Evolutionary conservation across 1,140 invertebrate genomes (phyloP).

Genomic region (Palaemon carinicauda): DNA sequence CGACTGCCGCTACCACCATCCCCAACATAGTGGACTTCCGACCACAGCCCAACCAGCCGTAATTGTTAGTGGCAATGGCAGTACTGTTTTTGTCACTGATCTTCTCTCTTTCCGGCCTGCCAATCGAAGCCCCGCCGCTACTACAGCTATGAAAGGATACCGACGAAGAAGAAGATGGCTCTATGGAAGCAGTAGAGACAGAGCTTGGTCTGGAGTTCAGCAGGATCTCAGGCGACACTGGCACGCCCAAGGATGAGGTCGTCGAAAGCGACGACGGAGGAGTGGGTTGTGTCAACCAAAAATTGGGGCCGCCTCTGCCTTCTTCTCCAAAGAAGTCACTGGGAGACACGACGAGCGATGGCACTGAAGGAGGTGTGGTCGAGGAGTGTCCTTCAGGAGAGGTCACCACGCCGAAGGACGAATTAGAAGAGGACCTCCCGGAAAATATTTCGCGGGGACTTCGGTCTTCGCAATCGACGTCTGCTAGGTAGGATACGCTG

Average conservation of each 20-base stretch:
- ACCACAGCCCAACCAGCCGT: not conserved
- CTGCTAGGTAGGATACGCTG: not conserved
- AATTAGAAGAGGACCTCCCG: not conserved
- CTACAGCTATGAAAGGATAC: not conserved
- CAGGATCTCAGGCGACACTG: too few relatives aligned
- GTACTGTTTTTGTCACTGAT: not conserved
- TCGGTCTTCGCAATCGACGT: not conserved
- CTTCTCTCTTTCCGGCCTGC: not conserved
- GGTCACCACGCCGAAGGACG: not conserved
- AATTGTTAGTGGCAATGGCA: too few relatives aligned
- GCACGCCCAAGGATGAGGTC: too few relatives aligned
- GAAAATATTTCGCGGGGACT: not conserved
- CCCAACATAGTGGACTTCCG: slow-evolving; percentile 3
- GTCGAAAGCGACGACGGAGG: not conserved
- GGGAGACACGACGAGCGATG: not conserved
- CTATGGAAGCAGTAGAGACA: too few relatives aligned
- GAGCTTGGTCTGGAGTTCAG: too few relatives aligned
- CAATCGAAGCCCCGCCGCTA: not conserved
- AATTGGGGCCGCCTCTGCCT: not conserved
- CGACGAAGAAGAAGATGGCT: too few relatives aligned
- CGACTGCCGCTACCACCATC: slow-evolving; percentile 25
- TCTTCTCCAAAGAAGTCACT: not conserved
- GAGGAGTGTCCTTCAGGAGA: not conserved
- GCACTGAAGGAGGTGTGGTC: not conserved
- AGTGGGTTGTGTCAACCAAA: not conserved